Base-by-base conservation (phyloP, 1,140 invertebrate species). In the Maniola jurtina region DNA sequence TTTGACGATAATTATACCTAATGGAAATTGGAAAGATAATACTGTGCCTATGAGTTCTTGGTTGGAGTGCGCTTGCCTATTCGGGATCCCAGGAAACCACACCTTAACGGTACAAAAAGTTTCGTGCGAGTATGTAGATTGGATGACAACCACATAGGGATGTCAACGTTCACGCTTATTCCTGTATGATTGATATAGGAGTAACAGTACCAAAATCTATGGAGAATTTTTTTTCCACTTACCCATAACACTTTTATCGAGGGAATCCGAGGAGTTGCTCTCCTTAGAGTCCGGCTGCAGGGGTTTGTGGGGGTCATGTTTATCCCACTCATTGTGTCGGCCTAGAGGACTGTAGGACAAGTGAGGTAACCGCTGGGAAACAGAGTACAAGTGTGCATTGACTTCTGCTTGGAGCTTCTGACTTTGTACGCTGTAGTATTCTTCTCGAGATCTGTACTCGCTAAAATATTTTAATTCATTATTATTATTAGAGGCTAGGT, bases 231-330 rank as follows among this genome's bases (percentile, higher is more conserved):
- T 15, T 13, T 35, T 15, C 0, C 11, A 55, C 71, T 66, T 77
- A 90, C 88, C 88, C 88, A 90, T 90, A 78, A 90, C 88, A 80
- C 88, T 90, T 71, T 91, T 91, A 62, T 91, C 90, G 25, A 92
- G 68, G 0, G 90, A 92, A 68, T 92, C 90, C 0, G 90, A 88
- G 60, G 89, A 91, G 55, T 91, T 91, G 48, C 88, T 90, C 70
- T 91, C 90, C 62, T 91, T 91, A 0, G 88, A 89, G 48, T 91
- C 90, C 0, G 88, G 84, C 35, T 57, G 55, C 48, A 91, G 61
- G 6, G 87, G 80, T 68, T 90, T 88, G 60, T 92, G 90, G 3
- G 81, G 68, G 36, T 89, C 88, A 76, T 89, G 88, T 66, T 89
- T 92, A 55, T 91, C 89, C 89, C 91, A 91, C 50, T 92, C 91